Evolutionary conservation across 2,113 vertebrate species (phyloP).

Genomic region (Circaetus gallicus): DNA sequence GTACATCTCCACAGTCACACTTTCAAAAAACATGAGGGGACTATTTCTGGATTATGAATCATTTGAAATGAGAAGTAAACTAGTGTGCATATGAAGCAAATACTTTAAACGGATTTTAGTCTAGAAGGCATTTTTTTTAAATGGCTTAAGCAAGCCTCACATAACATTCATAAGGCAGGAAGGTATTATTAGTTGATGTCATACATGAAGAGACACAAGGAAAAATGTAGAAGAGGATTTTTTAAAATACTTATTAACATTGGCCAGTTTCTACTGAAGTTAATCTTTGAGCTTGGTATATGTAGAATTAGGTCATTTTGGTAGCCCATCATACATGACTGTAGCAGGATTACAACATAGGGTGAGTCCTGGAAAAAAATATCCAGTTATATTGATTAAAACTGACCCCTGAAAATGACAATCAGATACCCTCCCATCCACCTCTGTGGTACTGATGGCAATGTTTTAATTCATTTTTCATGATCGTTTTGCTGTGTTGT

Average conservation of each 20-base stretch:
- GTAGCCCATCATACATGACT: neutral
- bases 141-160: neutral
- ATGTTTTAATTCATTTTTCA: neutral
- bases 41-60: neutral
- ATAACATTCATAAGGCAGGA: neutral
- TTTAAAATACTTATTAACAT: neutral
- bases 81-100: neutral
- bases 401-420: neutral
- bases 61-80: neutral
- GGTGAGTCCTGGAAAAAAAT: neutral
- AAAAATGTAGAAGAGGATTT: neutral
- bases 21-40: neutral
- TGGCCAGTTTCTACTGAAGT: neutral
- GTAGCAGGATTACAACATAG: neutral
- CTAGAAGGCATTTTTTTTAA: neutral
- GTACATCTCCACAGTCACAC: neutral
- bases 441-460: neutral
- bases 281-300: neutral
- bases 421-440: neutral
- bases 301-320: neutral
- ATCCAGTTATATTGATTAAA: neutral
- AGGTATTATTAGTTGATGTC: neutral
- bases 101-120: neutral
- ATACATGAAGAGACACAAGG: neutral
- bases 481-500: rapidly evolving